phyloP scores from a whole-genome alignment of 1,140 invertebrate genomes.

The Pentalonia nigronervosa region DNA sequence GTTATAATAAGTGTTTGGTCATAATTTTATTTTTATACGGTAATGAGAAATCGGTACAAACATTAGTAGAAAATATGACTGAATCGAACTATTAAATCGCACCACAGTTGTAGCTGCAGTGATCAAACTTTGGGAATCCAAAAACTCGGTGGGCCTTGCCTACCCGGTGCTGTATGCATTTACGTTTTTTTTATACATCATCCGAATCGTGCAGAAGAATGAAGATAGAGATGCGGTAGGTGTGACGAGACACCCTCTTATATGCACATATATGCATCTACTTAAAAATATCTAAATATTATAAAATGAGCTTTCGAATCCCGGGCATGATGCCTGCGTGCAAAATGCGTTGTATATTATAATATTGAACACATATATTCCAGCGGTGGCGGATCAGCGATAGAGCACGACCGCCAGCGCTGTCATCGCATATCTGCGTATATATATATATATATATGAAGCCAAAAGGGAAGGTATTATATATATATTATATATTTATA shows the following conservation, averaged over 20 bases:
- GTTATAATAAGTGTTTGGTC: no score
- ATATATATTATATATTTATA: no score
- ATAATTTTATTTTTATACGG: no score
- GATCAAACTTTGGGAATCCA: no score
- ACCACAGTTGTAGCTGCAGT: no score
- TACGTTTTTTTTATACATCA: not conserved
- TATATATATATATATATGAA: no score
- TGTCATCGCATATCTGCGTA: not conserved
- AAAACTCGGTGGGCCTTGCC: no score
- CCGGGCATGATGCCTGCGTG: not conserved
- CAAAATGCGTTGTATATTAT: not conserved
- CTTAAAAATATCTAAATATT: not conserved
- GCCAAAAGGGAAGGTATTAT: not conserved
- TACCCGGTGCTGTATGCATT: not conserved
- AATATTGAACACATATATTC: not conserved
- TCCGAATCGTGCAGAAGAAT: not conserved
- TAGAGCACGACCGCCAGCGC: not conserved
- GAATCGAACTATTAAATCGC: no score
- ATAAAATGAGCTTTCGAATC: conserved; percentile 37
- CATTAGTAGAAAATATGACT: no score
- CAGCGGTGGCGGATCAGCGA: not conserved
- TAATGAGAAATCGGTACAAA: no score
- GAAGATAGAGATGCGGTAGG: not conserved
- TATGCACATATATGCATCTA: not conserved
- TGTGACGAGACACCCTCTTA: no score